These are phyloP conservation scores for Parnassius smintheus DNA, from an alignment of 2,888 invertebrate genomes.

Conservation along the genomic window DNA sequence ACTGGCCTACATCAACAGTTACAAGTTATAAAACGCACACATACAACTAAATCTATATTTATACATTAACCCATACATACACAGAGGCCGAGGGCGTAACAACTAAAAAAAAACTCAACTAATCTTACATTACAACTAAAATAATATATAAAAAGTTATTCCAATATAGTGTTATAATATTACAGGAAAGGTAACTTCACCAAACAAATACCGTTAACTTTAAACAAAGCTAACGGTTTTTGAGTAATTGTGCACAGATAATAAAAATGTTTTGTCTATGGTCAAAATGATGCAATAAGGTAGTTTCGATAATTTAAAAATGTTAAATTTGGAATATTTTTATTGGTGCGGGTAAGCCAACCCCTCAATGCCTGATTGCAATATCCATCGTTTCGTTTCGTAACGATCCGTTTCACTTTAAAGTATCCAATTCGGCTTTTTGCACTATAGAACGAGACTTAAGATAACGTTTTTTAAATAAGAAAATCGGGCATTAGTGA, in stretches of 20 bases:
- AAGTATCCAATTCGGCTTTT: too few relatives aligned
- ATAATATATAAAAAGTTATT: constrained; percentile 14
- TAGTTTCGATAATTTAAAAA: too few relatives aligned
- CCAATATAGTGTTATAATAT: not conserved
- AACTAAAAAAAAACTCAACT: constrained; percentile 10
- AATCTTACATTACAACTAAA: constrained; percentile 11
- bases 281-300: not conserved
- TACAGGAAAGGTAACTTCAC: constrained; percentile 18
- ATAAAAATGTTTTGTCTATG: not conserved
- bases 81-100: constrained; percentile 1
- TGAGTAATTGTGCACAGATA: not conserved
- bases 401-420: too few relatives aligned
- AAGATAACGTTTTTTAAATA: too few relatives aligned
- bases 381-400: too few relatives aligned
- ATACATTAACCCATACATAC: constrained; percentile 4
- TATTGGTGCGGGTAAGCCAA: too few relatives aligned
- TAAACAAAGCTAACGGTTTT: not conserved
- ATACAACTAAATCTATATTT: constrained; percentile 5
- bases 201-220: constrained; percentile 3
- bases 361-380: too few relatives aligned
- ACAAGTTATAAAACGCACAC: constrained; percentile 3
- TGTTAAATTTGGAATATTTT: too few relatives aligned
- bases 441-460: too few relatives aligned
- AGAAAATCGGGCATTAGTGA: too few relatives aligned
- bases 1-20: constrained; percentile 8